These are phyloP conservation scores for Geodia barretti DNA, from an alignment of 37 sponge, comb jelly and placozoan species.

Conservation along the genomic window DNA sequence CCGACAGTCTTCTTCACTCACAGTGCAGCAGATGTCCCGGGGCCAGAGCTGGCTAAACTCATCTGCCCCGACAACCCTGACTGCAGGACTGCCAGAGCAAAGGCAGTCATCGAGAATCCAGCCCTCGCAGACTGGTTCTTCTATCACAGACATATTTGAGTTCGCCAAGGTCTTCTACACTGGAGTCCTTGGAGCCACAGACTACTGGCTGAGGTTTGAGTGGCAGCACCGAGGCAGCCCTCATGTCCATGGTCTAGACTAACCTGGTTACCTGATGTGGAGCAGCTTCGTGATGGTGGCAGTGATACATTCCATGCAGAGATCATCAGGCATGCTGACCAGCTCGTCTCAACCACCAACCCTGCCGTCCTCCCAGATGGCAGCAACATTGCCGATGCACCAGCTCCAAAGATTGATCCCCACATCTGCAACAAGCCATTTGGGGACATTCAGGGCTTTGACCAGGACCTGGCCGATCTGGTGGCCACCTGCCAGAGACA, in stretches of 20 bases:
- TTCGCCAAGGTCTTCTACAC: conserved; percentile 49
- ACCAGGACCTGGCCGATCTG: conserved; percentile 53
- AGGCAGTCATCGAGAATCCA: conserved; percentile 61
- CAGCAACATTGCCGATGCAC: conserved; percentile 28
- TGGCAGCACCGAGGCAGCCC: conserved; percentile 68
- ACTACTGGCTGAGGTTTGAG: conserved; percentile 68
- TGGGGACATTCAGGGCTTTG: conserved; percentile 1
- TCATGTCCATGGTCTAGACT: conserved; percentile 59
- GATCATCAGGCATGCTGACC: conserved; percentile 31
- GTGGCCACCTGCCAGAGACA: conserved; percentile 64
- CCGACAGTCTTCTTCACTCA: conserved; percentile 55
- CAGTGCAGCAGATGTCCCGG: conserved; percentile 68
- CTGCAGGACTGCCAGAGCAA: background rate
- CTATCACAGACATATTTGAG: conserved; percentile 25
- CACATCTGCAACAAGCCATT: conserved; percentile 43
- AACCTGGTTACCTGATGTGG: conserved; percentile 42
- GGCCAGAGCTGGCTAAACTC: conserved; percentile 55
- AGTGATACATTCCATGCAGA: conserved; percentile 6
- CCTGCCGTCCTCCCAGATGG: conserved; percentile 44
- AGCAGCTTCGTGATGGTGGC: background rate
- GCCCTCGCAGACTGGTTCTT: conserved; percentile 70
- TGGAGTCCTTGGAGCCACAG: conserved; percentile 44
- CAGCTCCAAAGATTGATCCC: conserved; percentile 26
- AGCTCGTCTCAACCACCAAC: conserved; percentile 27
- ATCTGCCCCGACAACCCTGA: conserved; percentile 42